Evolutionary conservation across 23 tunicate species (phyloP).

Genomic region (Halocynthia aurantium): DNA sequence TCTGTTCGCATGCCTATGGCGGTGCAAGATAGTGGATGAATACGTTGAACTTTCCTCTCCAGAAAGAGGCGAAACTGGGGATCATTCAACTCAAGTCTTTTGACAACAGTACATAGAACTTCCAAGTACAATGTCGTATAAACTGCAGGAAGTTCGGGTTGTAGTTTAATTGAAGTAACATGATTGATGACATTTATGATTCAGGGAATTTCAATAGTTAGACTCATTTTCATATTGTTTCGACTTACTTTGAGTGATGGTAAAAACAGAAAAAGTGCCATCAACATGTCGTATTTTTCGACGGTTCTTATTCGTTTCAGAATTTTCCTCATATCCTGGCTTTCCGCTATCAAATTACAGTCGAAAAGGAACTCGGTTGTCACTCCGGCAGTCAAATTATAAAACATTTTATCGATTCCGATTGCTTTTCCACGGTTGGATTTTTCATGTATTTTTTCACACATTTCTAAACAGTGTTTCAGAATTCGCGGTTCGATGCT

Average conservation of each 20-base stretch:
- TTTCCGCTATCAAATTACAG: conserved; percentile 19
- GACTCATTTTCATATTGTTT: too few relatives aligned
- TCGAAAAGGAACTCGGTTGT: conserved; percentile 43
- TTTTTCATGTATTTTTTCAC: conserved; percentile 16
- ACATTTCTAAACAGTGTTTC: conserved; percentile 21
- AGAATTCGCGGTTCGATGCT: conserved; percentile 38
- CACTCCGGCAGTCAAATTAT: conserved; percentile 29
- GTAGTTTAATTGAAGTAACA: not conserved
- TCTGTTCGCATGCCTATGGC: too few relatives aligned
- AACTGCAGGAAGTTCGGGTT: not conserved
- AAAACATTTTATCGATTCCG: conserved; percentile 16
- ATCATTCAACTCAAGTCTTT: not conserved
- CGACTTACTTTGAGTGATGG: conserved; percentile 26
- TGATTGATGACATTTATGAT: too few relatives aligned
- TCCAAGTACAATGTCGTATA: not conserved
- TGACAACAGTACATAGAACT: not conserved
- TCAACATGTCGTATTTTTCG: conserved; percentile 11
- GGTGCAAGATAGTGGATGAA: too few relatives aligned
- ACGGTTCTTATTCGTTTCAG: conserved; percentile 18
- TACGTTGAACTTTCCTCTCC: not conserved
- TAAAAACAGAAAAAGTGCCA: conserved; percentile 21
- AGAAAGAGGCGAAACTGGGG: not conserved
- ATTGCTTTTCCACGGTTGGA: conserved; percentile 14
- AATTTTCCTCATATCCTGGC: conserved; percentile 20
- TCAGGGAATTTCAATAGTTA: too few relatives aligned